A percentile compares a stretch with the other conserved stretches of the same genome.
Conservation (phyloP, 2,797 vertebrate genomes). For the Bufotes viridis region DNA sequence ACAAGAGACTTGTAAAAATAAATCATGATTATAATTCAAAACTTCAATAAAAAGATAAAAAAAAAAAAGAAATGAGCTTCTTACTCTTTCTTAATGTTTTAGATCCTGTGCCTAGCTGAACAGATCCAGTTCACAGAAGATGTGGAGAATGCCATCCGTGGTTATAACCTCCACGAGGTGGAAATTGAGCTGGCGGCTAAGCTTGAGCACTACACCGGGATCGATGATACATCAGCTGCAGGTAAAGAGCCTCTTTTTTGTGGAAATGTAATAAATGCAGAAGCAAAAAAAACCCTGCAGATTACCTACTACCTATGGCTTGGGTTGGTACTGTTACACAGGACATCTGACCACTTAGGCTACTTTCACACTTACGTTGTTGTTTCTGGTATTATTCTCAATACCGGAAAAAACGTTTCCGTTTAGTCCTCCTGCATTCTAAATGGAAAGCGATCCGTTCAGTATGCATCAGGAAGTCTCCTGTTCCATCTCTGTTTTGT, state of each 20-base stretch:
- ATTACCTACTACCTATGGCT: too few species aligned
- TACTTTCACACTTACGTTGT: too few species aligned
- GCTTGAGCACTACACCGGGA: constrained; percentile 89
- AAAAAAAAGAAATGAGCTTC: not conserved
- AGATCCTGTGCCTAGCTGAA: constrained; percentile 94
- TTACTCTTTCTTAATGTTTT: constrained; percentile 28
- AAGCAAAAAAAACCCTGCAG: not conserved
- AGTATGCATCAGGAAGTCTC: too few species aligned
- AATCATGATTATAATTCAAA: too few species aligned
- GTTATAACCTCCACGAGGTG: constrained; percentile 84
- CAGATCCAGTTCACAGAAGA: constrained; percentile 98
- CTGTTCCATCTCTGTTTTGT: too few species aligned
- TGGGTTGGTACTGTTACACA: not conserved
- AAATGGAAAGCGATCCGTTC: too few species aligned
- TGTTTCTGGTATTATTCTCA: too few species aligned
- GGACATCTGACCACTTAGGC: too few species aligned
- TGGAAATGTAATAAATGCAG: not conserved
- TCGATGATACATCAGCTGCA: constrained; percentile 77
- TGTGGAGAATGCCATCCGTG: constrained; percentile 85
- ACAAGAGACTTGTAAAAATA: too few species aligned
- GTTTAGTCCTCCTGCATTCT: too few species aligned
- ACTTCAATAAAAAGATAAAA: too few species aligned
- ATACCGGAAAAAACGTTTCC: too few species aligned
- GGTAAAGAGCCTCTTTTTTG: constrained; percentile 69
- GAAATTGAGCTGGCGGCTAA: constrained; percentile 87